Evolutionary conservation across 2,888 invertebrate genomes (phyloP).

Genomic region (Diadegma fenestrale): DNA sequence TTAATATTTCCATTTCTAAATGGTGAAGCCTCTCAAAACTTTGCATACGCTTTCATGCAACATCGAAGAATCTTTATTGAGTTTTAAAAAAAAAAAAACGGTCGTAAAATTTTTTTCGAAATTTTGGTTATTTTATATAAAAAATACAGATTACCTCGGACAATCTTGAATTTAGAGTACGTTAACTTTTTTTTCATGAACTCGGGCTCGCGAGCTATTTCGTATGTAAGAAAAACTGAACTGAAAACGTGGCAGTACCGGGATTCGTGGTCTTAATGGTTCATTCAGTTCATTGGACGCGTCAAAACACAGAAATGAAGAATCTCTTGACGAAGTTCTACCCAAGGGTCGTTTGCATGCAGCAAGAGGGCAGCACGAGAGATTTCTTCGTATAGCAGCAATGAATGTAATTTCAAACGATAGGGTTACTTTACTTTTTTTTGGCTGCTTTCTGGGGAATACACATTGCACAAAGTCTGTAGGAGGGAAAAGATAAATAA

Average conservation of each 20-base stretch:
- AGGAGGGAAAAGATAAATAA: neutral
- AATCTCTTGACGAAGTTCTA: constrained; percentile 1
- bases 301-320: constrained; percentile 43
- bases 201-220: too few relatives aligned
- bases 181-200: too few relatives aligned
- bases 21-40: too few relatives aligned
- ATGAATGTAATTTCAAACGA: constrained; percentile 57
- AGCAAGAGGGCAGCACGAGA: constrained; percentile 4
- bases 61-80: too few relatives aligned
- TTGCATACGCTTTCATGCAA: too few relatives aligned
- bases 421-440: constrained; percentile 19
- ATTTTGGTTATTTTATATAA: too few relatives aligned
- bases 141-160: too few relatives aligned
- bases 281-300: constrained; percentile 44
- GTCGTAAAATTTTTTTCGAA: too few relatives aligned
- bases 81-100: too few relatives aligned
- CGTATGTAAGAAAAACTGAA: too few relatives aligned
- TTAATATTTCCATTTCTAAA: too few relatives aligned
- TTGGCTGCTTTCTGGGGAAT: constrained; percentile 20
- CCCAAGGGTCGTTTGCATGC: constrained; percentile 2
- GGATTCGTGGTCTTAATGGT: neutral
- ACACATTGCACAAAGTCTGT: neutral
- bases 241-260: neutral
- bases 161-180: too few relatives aligned
- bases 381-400: constrained; percentile 48